A percentile compares a stretch with the other conserved stretches of the same genome.
Evolutionary conservation across 2,113 vertebrate species (phyloP).

Genomic region (Vulpes vulpes): DNA sequence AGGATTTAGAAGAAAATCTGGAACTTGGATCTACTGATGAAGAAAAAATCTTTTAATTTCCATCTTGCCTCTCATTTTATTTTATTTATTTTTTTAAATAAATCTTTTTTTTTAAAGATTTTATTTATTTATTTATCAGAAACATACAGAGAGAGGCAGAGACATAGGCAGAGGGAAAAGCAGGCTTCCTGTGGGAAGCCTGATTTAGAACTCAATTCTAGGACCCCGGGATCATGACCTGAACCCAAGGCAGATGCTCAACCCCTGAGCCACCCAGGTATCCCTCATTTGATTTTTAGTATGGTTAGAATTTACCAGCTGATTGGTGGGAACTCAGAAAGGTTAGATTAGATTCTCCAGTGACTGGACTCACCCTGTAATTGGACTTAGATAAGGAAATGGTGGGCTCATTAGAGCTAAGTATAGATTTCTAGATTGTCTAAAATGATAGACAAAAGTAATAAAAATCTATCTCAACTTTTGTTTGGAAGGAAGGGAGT

Average conservation of each 20-base stretch:
- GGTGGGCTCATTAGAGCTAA: background rate
- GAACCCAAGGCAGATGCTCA: no score
- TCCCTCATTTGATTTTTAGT: slow-evolving; percentile 12
- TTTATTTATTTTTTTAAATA: no score
- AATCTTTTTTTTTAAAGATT: no score
- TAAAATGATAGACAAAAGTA: background rate
- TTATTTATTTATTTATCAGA: no score
- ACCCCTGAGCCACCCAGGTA: background rate
- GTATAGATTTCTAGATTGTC: background rate
- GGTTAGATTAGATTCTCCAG: background rate
- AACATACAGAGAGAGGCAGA: no score
- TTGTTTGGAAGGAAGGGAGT: background rate
- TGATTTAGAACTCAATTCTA: no score
- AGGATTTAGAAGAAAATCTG: background rate
- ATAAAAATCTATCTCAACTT: background rate
- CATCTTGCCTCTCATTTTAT: slow-evolving; percentile 6
- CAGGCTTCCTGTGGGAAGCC: no score
- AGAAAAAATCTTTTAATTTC: background rate
- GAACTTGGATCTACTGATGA: background rate
- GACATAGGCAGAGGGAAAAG: no score
- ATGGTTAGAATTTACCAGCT: background rate
- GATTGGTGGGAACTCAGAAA: background rate
- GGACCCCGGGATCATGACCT: no score
- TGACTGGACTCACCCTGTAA: background rate
- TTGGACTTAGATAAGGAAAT: background rate